These are phyloP conservation scores for Ophion ventricosus DNA, from an alignment of 2,888 invertebrate species.

Conservation along the genomic window DNA sequence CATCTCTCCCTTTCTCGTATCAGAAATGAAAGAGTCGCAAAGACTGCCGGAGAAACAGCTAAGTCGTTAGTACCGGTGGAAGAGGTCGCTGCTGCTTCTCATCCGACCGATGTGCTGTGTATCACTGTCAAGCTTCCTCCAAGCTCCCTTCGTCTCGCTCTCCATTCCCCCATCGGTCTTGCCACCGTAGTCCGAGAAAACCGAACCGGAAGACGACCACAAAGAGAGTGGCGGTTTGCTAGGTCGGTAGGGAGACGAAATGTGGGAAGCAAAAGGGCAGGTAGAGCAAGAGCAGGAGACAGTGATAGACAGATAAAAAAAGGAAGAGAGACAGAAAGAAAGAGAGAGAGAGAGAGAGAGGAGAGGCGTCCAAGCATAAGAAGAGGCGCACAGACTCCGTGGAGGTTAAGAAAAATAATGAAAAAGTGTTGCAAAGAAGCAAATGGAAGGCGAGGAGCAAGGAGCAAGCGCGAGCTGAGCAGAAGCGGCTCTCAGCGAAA, in stretches of 20 bases:
- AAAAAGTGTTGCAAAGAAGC: slow-evolving; percentile 23
- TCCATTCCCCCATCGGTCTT: slow-evolving; percentile 3
- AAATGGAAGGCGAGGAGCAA: slow-evolving; percentile 23
- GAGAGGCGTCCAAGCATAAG: background rate
- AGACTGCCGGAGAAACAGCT: slow-evolving; percentile 61
- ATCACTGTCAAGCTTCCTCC: slow-evolving; percentile 6
- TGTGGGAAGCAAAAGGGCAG: slow-evolving; percentile 43
- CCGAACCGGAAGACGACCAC: slow-evolving; percentile 43
- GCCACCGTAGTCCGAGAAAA: slow-evolving; percentile 27
- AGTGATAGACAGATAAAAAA: slow-evolving; percentile 38
- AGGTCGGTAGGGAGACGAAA: slow-evolving; percentile 15
- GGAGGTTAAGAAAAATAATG: slow-evolving; percentile 17
- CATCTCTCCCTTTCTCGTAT: slow-evolving; percentile 59
- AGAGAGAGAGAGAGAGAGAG: background rate
- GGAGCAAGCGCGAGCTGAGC: slow-evolving; percentile 53
- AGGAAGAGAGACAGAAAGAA: slow-evolving; percentile 23
- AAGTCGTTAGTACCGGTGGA: slow-evolving; percentile 60
- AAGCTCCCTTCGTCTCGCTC: slow-evolving; percentile 1
- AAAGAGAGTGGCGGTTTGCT: slow-evolving; percentile 25
- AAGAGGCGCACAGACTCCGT: slow-evolving; percentile 4
- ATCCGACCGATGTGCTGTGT: slow-evolving; percentile 14
- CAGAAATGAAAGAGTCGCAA: slow-evolving; percentile 67
- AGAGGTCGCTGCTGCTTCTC: slow-evolving; percentile 47
- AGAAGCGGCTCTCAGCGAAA: slow-evolving; percentile 48
- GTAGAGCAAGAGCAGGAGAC: slow-evolving; percentile 46